Evolutionary conservation across 2,888 invertebrate species (phyloP).

Genomic region (Synanthedon formicaeformis): DNA sequence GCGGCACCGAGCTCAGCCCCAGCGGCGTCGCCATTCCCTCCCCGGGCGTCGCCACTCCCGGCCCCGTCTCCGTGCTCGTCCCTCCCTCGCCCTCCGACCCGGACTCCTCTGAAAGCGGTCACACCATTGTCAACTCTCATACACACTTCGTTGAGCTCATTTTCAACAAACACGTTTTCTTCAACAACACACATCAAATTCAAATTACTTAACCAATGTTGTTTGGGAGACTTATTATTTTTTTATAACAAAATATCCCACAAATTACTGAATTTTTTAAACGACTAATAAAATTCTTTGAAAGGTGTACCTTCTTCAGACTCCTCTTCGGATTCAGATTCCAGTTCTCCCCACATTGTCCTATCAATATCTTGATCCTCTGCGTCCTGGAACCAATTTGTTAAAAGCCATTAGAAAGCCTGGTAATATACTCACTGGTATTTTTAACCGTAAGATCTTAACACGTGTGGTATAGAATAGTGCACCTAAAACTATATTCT

Average conservation of each 20-base stretch:
- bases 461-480: too few species aligned
- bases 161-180: neutral
- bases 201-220: too few species aligned
- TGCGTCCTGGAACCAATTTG: conserved; percentile 29
- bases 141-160: neutral
- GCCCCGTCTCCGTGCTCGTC: conserved; percentile 68
- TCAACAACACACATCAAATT: neutral
- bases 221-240: too few species aligned
- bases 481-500: too few species aligned
- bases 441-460: too few species aligned
- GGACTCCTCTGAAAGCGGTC: conserved; percentile 34
- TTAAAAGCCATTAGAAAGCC: neutral
- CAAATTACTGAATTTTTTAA: too few species aligned
- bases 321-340: conserved; percentile 86
- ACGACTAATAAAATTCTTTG: too few species aligned
- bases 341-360: conserved; percentile 96
- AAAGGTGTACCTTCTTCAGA: conserved; percentile 73
- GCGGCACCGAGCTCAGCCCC: conserved; percentile 89
- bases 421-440: neutral
- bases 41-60: conserved; percentile 92
- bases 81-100: conserved; percentile 37
- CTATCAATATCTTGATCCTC: conserved; percentile 84
- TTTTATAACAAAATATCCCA: too few species aligned
- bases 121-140: too few species aligned
- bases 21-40: conserved; percentile 96